A percentile compares a stretch with the other conserved stretches of the same genome.
These are phyloP conservation scores for Apocheima hispidaria DNA, from an alignment of 2,888 invertebrate species.

Conservation along the genomic window DNA sequence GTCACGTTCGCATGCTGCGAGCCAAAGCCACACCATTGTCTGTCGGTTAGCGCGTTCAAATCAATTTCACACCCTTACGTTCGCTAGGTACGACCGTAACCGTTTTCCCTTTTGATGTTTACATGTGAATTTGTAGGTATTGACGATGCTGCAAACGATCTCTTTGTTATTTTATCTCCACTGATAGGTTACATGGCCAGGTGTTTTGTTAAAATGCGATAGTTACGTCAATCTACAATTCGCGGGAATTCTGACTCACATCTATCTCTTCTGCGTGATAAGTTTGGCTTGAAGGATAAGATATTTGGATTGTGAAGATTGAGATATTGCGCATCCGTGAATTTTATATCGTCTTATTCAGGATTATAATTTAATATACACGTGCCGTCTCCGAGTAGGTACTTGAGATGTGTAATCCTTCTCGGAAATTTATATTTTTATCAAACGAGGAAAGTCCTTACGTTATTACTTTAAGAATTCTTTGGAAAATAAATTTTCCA, in stretches of 20 bases:
- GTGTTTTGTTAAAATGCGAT: slow-evolving; percentile 8
- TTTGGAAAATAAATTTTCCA: too few species aligned
- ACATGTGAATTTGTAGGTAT: slow-evolving; percentile 58
- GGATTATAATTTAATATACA: slow-evolving; percentile 7
- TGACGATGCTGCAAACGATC: slow-evolving; percentile 24
- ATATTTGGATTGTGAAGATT: slow-evolving; percentile 8
- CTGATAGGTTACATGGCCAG: slow-evolving; percentile 34
- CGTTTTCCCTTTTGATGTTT: slow-evolving; percentile 72
- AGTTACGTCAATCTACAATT: slow-evolving; percentile 24
- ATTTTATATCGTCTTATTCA: slow-evolving; percentile 1
- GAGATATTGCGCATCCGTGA: background rate
- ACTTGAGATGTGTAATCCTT: slow-evolving; percentile 3
- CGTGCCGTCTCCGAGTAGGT: background rate
- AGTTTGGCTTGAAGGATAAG: slow-evolving; percentile 5
- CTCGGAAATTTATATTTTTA: slow-evolving; percentile 6
- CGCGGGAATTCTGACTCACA: slow-evolving; percentile 11
- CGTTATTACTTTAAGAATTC: background rate
- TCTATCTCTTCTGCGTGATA: slow-evolving; percentile 26
- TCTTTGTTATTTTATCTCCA: slow-evolving; percentile 26
- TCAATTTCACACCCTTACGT: slow-evolving; percentile 74
- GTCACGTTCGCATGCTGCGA: slow-evolving; percentile 67
- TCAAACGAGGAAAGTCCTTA: slow-evolving; percentile 34
- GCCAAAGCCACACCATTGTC: slow-evolving; percentile 66
- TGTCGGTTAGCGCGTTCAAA: slow-evolving; percentile 64
- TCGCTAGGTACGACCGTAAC: slow-evolving; percentile 57